Evolutionary conservation across 2,797 vertebrate genomes (phyloP).

Genomic region (Limnodromus scolopaceus): DNA sequence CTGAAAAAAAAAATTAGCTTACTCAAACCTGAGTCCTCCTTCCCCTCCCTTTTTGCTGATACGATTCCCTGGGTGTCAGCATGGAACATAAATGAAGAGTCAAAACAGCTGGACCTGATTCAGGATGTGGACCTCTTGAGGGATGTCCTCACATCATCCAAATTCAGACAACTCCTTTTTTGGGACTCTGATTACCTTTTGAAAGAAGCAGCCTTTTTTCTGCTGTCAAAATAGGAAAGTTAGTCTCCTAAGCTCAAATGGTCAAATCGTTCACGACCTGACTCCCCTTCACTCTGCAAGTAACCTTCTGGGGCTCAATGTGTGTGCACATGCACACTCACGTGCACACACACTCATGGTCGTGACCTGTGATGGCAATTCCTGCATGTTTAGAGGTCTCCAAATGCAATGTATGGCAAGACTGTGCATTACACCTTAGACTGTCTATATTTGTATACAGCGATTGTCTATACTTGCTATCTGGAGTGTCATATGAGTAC

Average conservation of each 20-base stretch:
- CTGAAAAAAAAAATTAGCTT: not conserved
- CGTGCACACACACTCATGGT: rapidly evolving
- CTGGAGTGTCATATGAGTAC: not conserved
- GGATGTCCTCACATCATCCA: not conserved
- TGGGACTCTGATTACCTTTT: not conserved
- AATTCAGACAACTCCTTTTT: not conserved
- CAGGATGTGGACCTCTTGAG: not conserved
- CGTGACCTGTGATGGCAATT: not conserved
- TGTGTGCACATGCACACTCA: rapidly evolving
- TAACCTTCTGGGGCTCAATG: not conserved
- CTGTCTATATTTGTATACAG: not conserved
- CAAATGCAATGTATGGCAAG: not conserved
- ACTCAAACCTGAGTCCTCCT: not conserved
- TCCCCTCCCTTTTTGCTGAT: not conserved
- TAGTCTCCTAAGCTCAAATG: not conserved
- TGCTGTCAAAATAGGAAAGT: not conserved
- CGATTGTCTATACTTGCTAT: not conserved
- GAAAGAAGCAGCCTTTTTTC: not conserved
- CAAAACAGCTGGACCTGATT: not conserved
- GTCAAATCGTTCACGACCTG: not conserved
- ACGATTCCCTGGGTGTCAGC: not conserved
- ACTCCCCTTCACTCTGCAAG: not conserved
- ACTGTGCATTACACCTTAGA: not conserved
- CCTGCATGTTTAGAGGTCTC: not conserved
- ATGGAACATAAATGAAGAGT: not conserved